Base-by-base conservation (phyloP, 2,113 vertebrate genomes). In the Eulemur macaco region DNA sequence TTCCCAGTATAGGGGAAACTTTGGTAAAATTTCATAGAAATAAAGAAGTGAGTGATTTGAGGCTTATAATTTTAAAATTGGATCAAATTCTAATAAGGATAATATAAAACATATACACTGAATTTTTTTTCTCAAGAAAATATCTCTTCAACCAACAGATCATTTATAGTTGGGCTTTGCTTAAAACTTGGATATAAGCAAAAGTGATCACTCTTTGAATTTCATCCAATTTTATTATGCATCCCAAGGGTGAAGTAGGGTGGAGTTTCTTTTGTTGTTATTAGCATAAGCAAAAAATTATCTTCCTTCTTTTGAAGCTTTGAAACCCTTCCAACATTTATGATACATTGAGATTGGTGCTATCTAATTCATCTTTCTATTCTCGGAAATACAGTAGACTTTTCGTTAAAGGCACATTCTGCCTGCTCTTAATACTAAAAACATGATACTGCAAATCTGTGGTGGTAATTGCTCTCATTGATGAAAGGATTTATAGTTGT, bases 221-320 rank as follows among this genome's bases (percentile, higher is more conserved):
- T 94, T 82, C 91, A 39, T 97, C 96, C 95, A 97, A 1, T 96
- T 97, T 94, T 47, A 78, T 97, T 89, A 98, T 90, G 96, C 94
- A 97, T 84, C 84, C 83, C 25, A 12, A 92, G 95, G 94, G 90
- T 96, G 95, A 92, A 93, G 80, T 92, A 77, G 80, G 92, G 89
- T 97, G 84, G 97, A 73, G 76, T 97, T 90, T 97, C 94, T 97
- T 96, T 96, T 97, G 54, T 96, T 94, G 69, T 96, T 94, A 71
- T 97, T 97, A 96, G 47, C 74, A 63, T 91, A 94, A 96, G 66
- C 85, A 94, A 93, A 83, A 95, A 77, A 27, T 90, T 82, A 93
- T 78, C 91, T 97, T 97, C 89, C 96, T 96, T 88, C 94, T 96
- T 92, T 88, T 31, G 3, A 92, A 96, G 71, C 92, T 96, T 95